Evolutionary conservation across 37 sponge, comb jelly and placozoan species (phyloP), one percentile per base, ranked within the genome.

Genomic region (Theonella swinhoei): DNA sequence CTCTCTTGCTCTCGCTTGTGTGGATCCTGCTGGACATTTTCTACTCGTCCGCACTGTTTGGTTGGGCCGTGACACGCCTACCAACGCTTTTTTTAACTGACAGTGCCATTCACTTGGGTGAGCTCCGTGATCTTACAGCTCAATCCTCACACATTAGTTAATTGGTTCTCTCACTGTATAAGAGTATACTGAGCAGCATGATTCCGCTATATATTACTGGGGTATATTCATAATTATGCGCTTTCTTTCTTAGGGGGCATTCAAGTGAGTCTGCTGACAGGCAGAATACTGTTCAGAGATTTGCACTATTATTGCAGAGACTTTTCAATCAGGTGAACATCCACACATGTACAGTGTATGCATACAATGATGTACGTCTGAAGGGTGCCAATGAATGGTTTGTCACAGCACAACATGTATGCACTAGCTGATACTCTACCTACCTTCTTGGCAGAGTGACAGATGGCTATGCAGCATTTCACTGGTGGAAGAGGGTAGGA

Each of bases 211-310:
- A n/a, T n/a, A n/a, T n/a, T n/a, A n/a, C n/a, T n/a, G n/a, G n/a
- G n/a, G n/a, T n/a, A n/a, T n/a, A n/a, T n/a, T n/a, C n/a, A n/a
- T n/a, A n/a, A 14, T 14, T 7, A 32, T 72, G 41, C 8, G 24
- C n/a, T 11, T 33, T 11, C 41, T 38, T 5, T 32, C 23, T 72
- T 37, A 92, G 92, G 92, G 3, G 63, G 79, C 1, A 8, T 92
- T 32, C 70, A 62, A 22, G n/a, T 92, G 26, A 75, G 71, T 35
- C 71, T 84, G 17, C 34, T 88, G 17, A 54, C 92, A 76, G 81
- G 92, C 3, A 67, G 88, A 3, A 42, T 88, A 31, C 40, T 92
- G 23, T 88, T 92, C 68, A 92, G 81, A 37, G 76, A 88, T 40
- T 24, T 92, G 1, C 77, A 78, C 67, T 83, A 83, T 29, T 79